Evolutionary conservation across 2,888 invertebrate species (phyloP).

Genomic region (Cataglyphis rosenhaueri): DNA sequence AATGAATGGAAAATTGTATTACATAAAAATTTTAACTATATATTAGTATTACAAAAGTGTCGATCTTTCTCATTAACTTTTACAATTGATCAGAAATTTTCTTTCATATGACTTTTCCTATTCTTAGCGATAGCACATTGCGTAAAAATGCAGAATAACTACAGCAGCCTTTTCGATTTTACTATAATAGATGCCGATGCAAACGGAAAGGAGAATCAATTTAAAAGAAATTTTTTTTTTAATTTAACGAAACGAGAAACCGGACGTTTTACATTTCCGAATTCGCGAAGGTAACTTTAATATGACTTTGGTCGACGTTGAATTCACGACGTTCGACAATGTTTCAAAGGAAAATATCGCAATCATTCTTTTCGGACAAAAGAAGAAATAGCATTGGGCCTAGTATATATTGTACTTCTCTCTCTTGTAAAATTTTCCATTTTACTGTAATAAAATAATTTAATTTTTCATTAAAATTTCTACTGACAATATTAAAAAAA

Average conservation of each 20-base stretch:
- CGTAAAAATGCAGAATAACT: not conserved
- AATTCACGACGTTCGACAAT: conserved; percentile 3
- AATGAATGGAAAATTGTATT: not conserved
- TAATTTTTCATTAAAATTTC: not conserved
- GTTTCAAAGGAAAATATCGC: conserved; percentile 1
- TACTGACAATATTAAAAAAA: not conserved
- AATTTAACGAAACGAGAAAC: conserved; percentile 17
- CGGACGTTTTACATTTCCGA: not conserved
- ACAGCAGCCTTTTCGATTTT: not conserved
- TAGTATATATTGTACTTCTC: conserved; percentile 1
- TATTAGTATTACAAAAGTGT: not conserved
- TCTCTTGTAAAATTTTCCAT: not conserved
- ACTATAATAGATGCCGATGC: not conserved
- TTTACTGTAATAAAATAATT: not conserved
- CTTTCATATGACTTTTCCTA: not conserved
- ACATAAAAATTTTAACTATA: not conserved
- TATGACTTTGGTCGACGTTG: conserved; percentile 4
- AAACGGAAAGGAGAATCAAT: not conserved
- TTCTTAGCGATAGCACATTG: not conserved
- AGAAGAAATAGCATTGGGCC: conserved; percentile 6
- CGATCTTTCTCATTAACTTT: not conserved
- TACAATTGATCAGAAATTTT: not conserved
- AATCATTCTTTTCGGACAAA: conserved; percentile 12
- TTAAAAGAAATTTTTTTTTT: not conserved
- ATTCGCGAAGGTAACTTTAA: conserved; percentile 33